Evolutionary conservation across 2,888 invertebrate genomes (phyloP), one percentile per base, ranked within the genome.

Genomic region (Agonum fuliginosum): DNA sequence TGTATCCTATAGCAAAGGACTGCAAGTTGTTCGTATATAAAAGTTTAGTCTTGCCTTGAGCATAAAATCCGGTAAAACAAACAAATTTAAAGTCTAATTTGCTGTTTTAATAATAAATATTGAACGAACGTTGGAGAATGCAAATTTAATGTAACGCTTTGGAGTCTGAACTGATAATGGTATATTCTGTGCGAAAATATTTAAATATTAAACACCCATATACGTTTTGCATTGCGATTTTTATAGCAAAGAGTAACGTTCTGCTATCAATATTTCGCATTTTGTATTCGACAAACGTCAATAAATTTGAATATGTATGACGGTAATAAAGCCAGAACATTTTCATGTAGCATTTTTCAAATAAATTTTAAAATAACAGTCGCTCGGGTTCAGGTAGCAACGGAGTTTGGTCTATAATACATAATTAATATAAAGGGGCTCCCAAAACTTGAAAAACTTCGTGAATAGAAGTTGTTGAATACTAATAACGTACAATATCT

Each of bases 401-500:
- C 37, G 10, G 12, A 37, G 37, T 62, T 19, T 30, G 30, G 58
- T 62, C 3, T 30, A 62, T 62, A 30, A 62, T 62, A 62, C 30
- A 62, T 34, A 27, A 62, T 62, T 62, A 62, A 62, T 62, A 62
- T 14, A 8, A 27, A 46, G 17, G 46, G 46, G 30, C 30, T 27
- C 4, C 54, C 17, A 37, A 20, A 67, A 48, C 17, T 71, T 27
- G 34, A 71, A 48, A 71, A 48, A 71, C 30, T 72, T 72, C 37
- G 30, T 54, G 51, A 72, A 72, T 54, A 54, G 70, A 48, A 71
- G 70, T 51, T 34, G 71, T 51, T 71, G 71, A 71, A 71, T 71
- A 51, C 48, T 71, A 71, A 71, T 71, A 51, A 34, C 30, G 51
- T 24, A 71, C 51, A 71, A 51, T 51, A 51, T 71, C 72, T 43